Evolutionary conservation across 2,888 invertebrate genomes (phyloP).

Genomic region (Drosophila formosana): DNA sequence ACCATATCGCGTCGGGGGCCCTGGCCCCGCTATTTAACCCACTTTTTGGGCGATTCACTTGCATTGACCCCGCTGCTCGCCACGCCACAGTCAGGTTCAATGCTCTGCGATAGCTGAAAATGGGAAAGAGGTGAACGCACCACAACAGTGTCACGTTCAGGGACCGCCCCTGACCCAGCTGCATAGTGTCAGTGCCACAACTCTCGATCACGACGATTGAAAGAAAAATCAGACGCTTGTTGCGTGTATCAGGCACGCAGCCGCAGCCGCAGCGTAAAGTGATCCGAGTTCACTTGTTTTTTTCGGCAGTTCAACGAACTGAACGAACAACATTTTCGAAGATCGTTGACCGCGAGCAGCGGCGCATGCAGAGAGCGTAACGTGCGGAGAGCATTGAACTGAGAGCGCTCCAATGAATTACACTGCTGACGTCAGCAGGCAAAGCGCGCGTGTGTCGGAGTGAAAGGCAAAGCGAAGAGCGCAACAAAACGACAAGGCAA

Average conservation of each 20-base stretch:
- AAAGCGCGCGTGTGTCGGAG: slow-evolving; percentile 4
- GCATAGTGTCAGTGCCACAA: slow-evolving; percentile 11
- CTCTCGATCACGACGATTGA: slow-evolving; percentile 56
- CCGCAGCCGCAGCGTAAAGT: slow-evolving; percentile 11
- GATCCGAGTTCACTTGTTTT: slow-evolving; percentile 45
- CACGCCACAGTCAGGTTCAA: slow-evolving; percentile 60
- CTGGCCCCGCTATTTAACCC: slow-evolving; percentile 54
- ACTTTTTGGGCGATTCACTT: slow-evolving; percentile 44
- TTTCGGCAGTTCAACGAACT: slow-evolving; percentile 70
- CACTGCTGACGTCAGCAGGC: slow-evolving; percentile 31
- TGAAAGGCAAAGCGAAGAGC: slow-evolving; percentile 5
- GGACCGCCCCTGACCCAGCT: slow-evolving; percentile 73
- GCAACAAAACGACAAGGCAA: background rate
- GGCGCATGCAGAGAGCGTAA: slow-evolving; percentile 9
- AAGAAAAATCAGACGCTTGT: slow-evolving; percentile 82
- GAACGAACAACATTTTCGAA: slow-evolving; percentile 43
- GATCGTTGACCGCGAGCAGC: slow-evolving; percentile 65
- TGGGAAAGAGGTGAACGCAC: slow-evolving; percentile 53
- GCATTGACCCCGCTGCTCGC: slow-evolving; percentile 44
- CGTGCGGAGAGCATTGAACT: background rate
- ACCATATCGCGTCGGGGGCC: slow-evolving; percentile 29
- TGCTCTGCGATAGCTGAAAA: slow-evolving; percentile 34
- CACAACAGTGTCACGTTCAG: slow-evolving; percentile 77
- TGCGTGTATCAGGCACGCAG: slow-evolving; percentile 76
- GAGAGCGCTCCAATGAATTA: slow-evolving; percentile 2